Evolutionary conservation across 64 coral and sea anemone genomes (phyloP).

Genomic region (Actinia equina): DNA sequence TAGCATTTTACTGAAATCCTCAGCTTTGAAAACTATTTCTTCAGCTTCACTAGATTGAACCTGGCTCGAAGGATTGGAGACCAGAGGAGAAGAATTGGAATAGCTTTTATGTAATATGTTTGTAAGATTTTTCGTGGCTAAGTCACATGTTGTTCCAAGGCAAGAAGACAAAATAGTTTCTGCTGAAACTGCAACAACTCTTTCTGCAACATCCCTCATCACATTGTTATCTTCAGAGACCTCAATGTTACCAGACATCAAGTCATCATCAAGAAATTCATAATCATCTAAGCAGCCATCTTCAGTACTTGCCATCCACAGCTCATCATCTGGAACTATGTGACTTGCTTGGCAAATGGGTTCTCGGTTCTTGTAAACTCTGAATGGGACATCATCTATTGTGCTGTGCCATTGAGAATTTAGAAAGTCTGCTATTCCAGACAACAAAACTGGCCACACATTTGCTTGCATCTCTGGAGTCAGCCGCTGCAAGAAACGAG

Average conservation of each 20-base stretch:
- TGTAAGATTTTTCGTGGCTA: background rate
- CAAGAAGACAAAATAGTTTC: background rate
- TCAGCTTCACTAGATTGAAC: background rate
- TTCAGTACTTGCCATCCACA: background rate
- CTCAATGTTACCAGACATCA: background rate
- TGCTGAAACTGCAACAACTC: background rate
- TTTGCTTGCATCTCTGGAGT: conserved; percentile 11
- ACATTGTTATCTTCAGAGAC: background rate
- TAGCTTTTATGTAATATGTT: too few species aligned
- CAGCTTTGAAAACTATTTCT: background rate
- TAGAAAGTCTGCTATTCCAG: background rate
- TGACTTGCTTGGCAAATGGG: background rate
- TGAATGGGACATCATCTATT: conserved; percentile 14
- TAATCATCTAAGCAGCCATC: conserved; percentile 18
- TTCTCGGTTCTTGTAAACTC: conserved; percentile 20
- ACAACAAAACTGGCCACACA: conserved; percentile 8
- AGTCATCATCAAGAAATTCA: conserved; percentile 2
- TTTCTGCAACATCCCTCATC: background rate
- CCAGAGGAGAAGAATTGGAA: too few species aligned
- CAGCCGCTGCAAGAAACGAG: background rate
- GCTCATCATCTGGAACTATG: background rate
- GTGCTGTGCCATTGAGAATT: conserved; percentile 24
- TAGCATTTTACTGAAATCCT: background rate
- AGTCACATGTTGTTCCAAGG: background rate
- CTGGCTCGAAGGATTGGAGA: too few species aligned